Evolutionary conservation across 2,888 invertebrate genomes (phyloP).

Genomic region (Podabrus alpinus): DNA sequence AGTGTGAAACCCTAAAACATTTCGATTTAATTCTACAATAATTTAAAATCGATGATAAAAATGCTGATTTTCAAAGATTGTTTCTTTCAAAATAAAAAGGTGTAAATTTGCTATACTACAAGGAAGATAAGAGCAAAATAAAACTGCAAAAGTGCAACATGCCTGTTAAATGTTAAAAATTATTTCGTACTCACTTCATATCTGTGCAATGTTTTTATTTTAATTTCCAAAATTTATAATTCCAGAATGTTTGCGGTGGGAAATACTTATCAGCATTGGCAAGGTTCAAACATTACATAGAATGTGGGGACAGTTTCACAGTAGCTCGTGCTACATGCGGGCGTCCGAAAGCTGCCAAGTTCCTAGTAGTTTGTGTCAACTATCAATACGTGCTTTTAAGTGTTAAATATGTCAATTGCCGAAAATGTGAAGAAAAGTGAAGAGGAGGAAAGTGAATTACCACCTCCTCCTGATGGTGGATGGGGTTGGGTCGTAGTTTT

Average conservation of each 20-base stretch:
- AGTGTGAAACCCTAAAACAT: no score
- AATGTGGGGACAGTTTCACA: slow-evolving; percentile 32
- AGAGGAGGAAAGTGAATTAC: slow-evolving; percentile 45
- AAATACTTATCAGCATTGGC: slow-evolving; percentile 27
- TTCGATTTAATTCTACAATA: no score
- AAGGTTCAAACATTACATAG: slow-evolving; percentile 22
- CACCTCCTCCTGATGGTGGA: slow-evolving; percentile 84
- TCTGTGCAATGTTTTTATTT: neutral
- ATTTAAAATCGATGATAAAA: neutral
- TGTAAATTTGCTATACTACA: no score
- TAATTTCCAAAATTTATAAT: neutral
- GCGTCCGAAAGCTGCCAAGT: slow-evolving; percentile 25
- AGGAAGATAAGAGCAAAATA: no score
- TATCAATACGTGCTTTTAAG: slow-evolving; percentile 13
- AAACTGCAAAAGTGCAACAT: neutral
- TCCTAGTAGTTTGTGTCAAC: slow-evolving; percentile 17
- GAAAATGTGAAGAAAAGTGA: slow-evolving; percentile 37
- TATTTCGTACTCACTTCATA: neutral
- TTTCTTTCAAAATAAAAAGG: neutral
- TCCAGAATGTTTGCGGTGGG: slow-evolving; percentile 17
- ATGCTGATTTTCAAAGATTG: neutral
- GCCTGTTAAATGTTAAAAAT: neutral
- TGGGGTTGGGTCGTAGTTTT: slow-evolving; percentile 96
- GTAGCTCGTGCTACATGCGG: slow-evolving; percentile 31
- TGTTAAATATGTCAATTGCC: slow-evolving; percentile 23